These are phyloP conservation scores for Pollenia angustigena DNA, from an alignment of 2,888 invertebrate genomes.

Conservation along the genomic window DNA sequence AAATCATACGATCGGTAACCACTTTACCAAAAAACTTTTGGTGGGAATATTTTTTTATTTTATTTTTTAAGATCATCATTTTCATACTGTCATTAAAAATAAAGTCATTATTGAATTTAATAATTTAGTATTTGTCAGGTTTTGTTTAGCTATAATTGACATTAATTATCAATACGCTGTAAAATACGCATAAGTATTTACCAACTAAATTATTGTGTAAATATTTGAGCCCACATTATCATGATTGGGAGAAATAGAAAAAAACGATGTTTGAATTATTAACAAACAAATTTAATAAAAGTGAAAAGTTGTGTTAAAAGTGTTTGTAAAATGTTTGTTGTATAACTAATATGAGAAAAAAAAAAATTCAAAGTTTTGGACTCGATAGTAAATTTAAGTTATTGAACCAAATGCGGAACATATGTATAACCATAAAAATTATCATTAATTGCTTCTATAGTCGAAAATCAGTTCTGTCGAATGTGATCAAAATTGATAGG, in stretches of 20 bases:
- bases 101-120: constrained; percentile 45
- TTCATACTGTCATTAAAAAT: constrained; percentile 39
- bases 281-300: constrained; percentile 43
- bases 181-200: constrained; percentile 76
- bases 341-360: not conserved
- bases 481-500: no score
- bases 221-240: constrained; percentile 77
- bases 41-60: constrained; percentile 1
- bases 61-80: not conserved
- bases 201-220: constrained; percentile 78
- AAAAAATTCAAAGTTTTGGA: not conserved
- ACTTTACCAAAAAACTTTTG: not conserved
- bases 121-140: constrained; percentile 26
- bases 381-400: no score
- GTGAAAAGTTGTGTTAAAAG: constrained; percentile 41
- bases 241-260: constrained; percentile 36
- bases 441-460: no score
- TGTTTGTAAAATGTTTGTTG: constrained; percentile 20
- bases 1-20: not conserved
- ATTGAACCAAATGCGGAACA: no score
- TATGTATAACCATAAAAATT: no score
- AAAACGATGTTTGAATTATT: constrained; percentile 5
- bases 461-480: no score
- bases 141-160: constrained; percentile 69
- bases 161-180: constrained; percentile 79